Conservation (phyloP, 2,888 invertebrate genomes). For the Dryobota labecula region DNA sequence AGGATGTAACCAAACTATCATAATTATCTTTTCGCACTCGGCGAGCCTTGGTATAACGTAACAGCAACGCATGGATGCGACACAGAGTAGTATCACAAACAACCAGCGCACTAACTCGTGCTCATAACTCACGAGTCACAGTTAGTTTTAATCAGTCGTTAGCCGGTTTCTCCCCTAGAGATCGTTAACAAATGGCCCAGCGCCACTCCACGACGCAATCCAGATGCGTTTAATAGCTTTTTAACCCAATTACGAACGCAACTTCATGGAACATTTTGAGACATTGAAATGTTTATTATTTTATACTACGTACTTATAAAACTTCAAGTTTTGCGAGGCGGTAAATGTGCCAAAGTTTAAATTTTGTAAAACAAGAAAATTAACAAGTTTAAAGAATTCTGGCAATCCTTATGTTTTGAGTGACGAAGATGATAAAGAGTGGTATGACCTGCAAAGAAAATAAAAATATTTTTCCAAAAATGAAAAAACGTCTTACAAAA, state of each 20-base stretch:
- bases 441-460: background rate
- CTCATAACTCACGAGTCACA: conserved; percentile 70
- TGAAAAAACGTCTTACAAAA: too few relatives aligned
- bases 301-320: conserved; percentile 55
- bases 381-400: background rate
- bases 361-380: background rate
- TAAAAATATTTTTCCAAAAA: too few relatives aligned
- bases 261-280: conserved; percentile 66
- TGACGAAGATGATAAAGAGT: background rate
- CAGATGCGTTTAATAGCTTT: conserved; percentile 81
- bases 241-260: conserved; percentile 75
- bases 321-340: conserved; percentile 31
- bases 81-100: conserved; percentile 32
- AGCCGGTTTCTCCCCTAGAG: conserved; percentile 65
- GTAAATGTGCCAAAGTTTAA: conserved; percentile 18
- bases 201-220: conserved; percentile 70
- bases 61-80: conserved; percentile 30
- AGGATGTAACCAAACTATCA: conserved; percentile 23
- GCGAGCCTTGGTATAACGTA: background rate
- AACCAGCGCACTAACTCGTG: conserved; percentile 55
- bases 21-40: conserved; percentile 33
- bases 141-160: conserved; percentile 78
- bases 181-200: conserved; percentile 73
- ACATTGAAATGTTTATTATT: conserved; percentile 68
- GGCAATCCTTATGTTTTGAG: background rate